Evolutionary conservation across 2,113 vertebrate species (phyloP), one percentile per base, ranked within the genome.

Genomic region (Nerophis ophidion): DNA sequence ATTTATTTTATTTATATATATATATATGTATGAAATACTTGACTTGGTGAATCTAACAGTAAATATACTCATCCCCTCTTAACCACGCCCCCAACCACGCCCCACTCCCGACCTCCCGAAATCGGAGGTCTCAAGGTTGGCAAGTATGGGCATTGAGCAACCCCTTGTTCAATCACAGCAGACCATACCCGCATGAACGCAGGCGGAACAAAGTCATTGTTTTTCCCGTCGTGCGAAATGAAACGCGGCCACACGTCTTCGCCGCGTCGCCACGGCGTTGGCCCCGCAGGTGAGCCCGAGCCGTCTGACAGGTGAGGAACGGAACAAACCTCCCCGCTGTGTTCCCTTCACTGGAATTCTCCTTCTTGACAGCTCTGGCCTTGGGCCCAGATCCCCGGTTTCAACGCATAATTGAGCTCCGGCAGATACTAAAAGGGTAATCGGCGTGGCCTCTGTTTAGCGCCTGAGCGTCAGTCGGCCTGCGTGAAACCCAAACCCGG

Each of bases 391-490:
- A 84, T 70, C 65, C 65, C 79, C 78, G 72, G 72, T 60, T 77
- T 63, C 70, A 71, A 73, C 52, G 38, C 56, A 76, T 84, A 78
- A 86, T 84, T 80, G 77, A 75, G 74, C 75, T 60, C 53, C n/a
- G 11, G 10, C 45, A 60, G 57, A 33, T 48, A 26, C 84, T 74
- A 79, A 82, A 81, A 74, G 68, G 57, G 74, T 84, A 82, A 83
- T 81, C 65, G 45, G 44, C 75, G 77, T 73, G 72, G 71, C 74
- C 75, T 82, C 66, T 80, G 68, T 81, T 83, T 81, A 77, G 63
- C 77, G 82, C 70, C 76, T 77, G 65, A 83, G 68, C 77, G 80
- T 67, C 54, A 61, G 56, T 61, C 10, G 64, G 58, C 54, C 49
- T 70, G 57, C 60, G 64, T 67, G 71, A 79, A 77, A 83, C 53